phyloP scores from a whole-genome alignment of 2,797 vertebrate species.

The Geotrypetes seraphini region DNA sequence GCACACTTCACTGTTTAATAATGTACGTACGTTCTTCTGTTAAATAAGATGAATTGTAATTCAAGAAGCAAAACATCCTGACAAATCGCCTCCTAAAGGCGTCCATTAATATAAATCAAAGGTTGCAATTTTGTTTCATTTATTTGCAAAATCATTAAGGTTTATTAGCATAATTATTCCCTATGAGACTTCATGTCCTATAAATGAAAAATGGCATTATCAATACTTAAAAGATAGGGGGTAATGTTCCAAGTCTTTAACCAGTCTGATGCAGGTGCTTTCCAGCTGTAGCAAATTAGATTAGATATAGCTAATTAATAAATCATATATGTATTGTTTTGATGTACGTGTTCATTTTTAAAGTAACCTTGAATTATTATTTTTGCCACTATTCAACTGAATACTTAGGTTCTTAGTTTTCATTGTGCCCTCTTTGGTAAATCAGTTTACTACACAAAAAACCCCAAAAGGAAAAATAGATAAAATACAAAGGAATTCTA shows the following conservation, averaged over 20 bases:
- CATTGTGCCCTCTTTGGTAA: too few species aligned
- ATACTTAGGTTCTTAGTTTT: conserved; percentile 6
- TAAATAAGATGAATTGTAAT: conserved; percentile 60
- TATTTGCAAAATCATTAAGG: conserved; percentile 72
- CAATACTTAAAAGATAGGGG: conserved; percentile 65
- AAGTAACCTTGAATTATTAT: conserved; percentile 1
- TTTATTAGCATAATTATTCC: conserved; percentile 75
- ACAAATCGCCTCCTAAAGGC: conserved; percentile 66
- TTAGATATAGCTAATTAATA: conserved; percentile 37
- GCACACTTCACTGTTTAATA: conserved; percentile 50
- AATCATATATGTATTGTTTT: conserved; percentile 28
- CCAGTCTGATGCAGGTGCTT: conserved; percentile 55
- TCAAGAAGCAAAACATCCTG: conserved; percentile 47
- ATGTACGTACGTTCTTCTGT: conserved; percentile 48
- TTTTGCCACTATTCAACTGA: conserved; percentile 1
- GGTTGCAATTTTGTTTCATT: conserved; percentile 67
- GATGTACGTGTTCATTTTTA: conserved; percentile 23
- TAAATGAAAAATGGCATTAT: conserved; percentile 70
- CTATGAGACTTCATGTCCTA: conserved; percentile 57
- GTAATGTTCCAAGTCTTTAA: conserved; percentile 46
- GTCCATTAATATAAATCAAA: conserved; percentile 74
- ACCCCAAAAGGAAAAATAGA: too few species aligned
- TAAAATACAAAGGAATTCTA: too few species aligned
- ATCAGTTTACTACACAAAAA: too few species aligned
- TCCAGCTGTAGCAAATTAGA: conserved; percentile 55